phyloP scores from a whole-genome alignment of 2,888 invertebrate genomes.

The Corythucha ciliata region DNA sequence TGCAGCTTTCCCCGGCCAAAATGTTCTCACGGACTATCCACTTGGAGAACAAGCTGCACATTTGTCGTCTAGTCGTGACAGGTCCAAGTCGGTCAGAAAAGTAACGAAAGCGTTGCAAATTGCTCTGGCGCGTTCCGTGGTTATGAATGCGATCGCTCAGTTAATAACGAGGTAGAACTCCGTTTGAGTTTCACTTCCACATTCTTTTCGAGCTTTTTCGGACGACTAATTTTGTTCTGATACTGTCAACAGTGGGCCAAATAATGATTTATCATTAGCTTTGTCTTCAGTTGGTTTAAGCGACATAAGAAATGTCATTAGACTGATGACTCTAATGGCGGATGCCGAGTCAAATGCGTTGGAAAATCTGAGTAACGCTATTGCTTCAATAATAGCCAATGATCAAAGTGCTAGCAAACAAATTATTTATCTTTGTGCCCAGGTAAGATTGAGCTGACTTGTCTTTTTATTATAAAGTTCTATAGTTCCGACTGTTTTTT shows the following conservation, averaged over 20 bases:
- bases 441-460: slow-evolving; percentile 39
- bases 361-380: slow-evolving; percentile 44
- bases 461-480: not conserved
- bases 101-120: slow-evolving; percentile 47
- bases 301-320: slow-evolving; percentile 50
- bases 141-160: slow-evolving; percentile 46
- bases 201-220: not conserved
- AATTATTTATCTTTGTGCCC: slow-evolving; percentile 50
- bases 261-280: slow-evolving; percentile 43
- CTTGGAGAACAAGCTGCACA: slow-evolving; percentile 48
- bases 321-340: slow-evolving; percentile 52
- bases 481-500: too few species aligned
- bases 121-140: slow-evolving; percentile 47
- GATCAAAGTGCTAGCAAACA: slow-evolving; percentile 48
- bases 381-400: slow-evolving; percentile 49
- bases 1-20: not conserved
- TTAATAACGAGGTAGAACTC: slow-evolving; percentile 25
- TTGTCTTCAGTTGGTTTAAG: slow-evolving; percentile 47
- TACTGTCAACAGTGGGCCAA: slow-evolving; percentile 40
- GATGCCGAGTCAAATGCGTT: slow-evolving; percentile 45
- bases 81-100: slow-evolving; percentile 47
- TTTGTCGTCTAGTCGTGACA: slow-evolving; percentile 44
- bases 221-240: not conserved
- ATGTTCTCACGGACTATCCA: slow-evolving; percentile 31
- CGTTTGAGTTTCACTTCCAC: not conserved